Percentiles rank a stretch among this genome's conserved stretches.
Evolutionary conservation across 2,113 vertebrate species (phyloP).

Genomic region (Varanus salvator): DNA sequence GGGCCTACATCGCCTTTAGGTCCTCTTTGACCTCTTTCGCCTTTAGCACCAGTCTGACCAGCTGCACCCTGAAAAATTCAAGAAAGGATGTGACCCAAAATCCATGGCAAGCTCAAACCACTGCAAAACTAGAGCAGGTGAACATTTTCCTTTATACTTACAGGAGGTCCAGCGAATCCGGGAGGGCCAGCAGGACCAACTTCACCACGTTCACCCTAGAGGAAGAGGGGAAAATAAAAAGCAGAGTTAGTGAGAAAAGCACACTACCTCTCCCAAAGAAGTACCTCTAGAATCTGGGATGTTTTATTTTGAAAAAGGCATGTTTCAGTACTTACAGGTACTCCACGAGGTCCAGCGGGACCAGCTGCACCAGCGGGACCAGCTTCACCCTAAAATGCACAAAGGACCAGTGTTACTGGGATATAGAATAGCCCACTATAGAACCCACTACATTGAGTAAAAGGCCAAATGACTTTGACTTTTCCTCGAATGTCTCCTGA

Average conservation of each 20-base stretch:
- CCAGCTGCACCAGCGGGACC: conserved; percentile 88
- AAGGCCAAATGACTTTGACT: not conserved
- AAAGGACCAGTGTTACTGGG: conserved; percentile 22
- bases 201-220: conserved; percentile 96
- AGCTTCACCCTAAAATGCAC: conserved; percentile 86
- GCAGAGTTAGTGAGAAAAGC: not conserved
- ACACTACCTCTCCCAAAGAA: not conserved
- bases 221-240: conserved; percentile 12
- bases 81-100: not conserved
- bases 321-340: conserved; percentile 83
- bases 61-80: conserved; percentile 87
- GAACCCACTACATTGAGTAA: not conserved
- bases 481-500: not conserved
- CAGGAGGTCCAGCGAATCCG: conserved; percentile 95
- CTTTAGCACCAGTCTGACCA: conserved; percentile 92
- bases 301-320: not conserved
- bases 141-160: conserved; percentile 75
- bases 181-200: conserved; percentile 89
- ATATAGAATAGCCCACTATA: not conserved
- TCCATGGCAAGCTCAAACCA: not conserved
- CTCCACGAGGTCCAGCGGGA: conserved; percentile 87
- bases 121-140: not conserved
- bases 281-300: not conserved
- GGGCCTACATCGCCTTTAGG: conserved; percentile 90
- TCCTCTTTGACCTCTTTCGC: conserved; percentile 90